Conservation (phyloP, 2,113 vertebrate species). For the zebrafish (Danio rerio) region GRCz12tu NC_133176.1:20973501-20974000, state of each 20-base stretch:
- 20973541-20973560: too few species aligned
- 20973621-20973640: too few species aligned
- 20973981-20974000: slow-evolving; percentile 44
- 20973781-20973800: background rate
- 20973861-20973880: background rate
- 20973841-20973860: background rate
- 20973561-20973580: too few species aligned
- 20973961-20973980: slow-evolving; percentile 13
- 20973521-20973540: too few species aligned
- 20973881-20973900: background rate
- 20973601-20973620: too few species aligned
- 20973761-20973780: background rate
- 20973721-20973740: background rate
- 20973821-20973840: background rate
- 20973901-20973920: background rate
- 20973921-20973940: background rate
- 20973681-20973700: background rate
- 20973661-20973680: too few species aligned
- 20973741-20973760: background rate
- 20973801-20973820: background rate
- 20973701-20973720: background rate
- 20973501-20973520: too few species aligned
- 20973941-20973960: slow-evolving; percentile 19
- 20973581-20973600: too few species aligned
- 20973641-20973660: too few species aligned